Evolutionary conservation across 1,140 invertebrate species (phyloP).

Genomic region (Heliconius himera): DNA sequence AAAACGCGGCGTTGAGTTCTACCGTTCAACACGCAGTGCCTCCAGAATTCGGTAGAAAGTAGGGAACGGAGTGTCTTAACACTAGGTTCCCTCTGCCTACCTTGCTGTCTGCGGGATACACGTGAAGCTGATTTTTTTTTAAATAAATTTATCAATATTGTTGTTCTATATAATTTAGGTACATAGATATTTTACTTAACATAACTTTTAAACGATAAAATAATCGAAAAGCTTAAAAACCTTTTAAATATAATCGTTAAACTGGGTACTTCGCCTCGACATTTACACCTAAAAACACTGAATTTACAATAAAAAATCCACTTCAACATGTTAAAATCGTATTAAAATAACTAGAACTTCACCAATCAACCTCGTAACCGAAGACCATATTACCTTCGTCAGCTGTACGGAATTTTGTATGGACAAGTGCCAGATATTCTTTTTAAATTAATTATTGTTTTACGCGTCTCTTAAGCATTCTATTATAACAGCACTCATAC

Average conservation of each 20-base stretch:
- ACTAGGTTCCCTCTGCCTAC: too few relatives aligned
- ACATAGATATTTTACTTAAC: too few relatives aligned
- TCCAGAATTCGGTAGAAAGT: too few relatives aligned
- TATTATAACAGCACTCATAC: conserved; percentile 72
- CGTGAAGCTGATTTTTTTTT: too few relatives aligned
- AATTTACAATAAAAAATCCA: not conserved
- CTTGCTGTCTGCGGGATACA: too few relatives aligned
- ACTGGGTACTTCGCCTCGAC: not conserved
- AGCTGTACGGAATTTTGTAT: conserved; percentile 55
- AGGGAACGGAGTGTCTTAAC: too few relatives aligned
- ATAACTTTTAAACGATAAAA: too few relatives aligned
- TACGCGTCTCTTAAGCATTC: conserved; percentile 71
- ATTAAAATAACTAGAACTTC: not conserved
- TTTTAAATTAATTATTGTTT: conserved; percentile 80
- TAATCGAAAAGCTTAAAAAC: not conserved
- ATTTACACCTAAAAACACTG: not conserved
- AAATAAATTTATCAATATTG: too few relatives aligned
- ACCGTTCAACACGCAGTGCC: too few relatives aligned
- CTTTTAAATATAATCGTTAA: not conserved
- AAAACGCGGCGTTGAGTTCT: too few relatives aligned
- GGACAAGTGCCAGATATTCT: conserved; percentile 71
- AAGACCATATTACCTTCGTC: conserved; percentile 29
- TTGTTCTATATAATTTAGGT: too few relatives aligned
- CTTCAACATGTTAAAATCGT: not conserved
- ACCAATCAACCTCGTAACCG: conserved; percentile 19